A percentile compares a stretch with the other conserved stretches of the same genome.
These are phyloP conservation scores for Cyanoderma ruficeps DNA, from an alignment of 2,113 vertebrate species.

Conservation along the genomic window DNA sequence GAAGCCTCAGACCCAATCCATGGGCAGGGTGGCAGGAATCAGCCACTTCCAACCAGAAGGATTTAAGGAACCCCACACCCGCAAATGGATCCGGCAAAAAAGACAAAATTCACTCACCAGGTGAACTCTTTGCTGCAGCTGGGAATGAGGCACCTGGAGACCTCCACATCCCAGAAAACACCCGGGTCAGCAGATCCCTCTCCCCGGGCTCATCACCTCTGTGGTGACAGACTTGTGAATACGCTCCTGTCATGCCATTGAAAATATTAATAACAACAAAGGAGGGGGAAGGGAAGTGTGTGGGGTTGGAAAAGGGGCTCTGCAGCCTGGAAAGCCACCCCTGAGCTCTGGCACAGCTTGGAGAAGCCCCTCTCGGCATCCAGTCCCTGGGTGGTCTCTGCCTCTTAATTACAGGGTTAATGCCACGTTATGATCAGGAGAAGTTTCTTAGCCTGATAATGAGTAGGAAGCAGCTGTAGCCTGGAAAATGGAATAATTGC, in stretches of 20 bases:
- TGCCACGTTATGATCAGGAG: conserved; percentile 50
- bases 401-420: conserved; percentile 69
- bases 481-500: conserved; percentile 75
- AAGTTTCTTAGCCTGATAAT: conserved; percentile 74
- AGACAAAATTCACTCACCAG: too few species aligned
- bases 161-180: accelerated
- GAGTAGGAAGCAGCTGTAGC: conserved; percentile 73
- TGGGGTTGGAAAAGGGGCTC: background rate
- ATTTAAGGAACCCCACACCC: too few species aligned
- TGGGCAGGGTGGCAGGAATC: too few species aligned
- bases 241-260: background rate
- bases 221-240: accelerated
- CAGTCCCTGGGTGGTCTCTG: conserved; percentile 62
- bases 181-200: background rate
- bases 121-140: too few species aligned
- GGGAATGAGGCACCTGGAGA: background rate
- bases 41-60: too few species aligned
- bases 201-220: accelerated
- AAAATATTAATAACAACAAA: background rate
- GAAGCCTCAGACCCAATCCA: too few species aligned
- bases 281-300: background rate
- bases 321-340: background rate
- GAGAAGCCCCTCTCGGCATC: background rate
- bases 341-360: background rate
- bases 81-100: too few species aligned